Conservation (phyloP, 2,888 invertebrate genomes). For the Platerodrilus igneus region DNA sequence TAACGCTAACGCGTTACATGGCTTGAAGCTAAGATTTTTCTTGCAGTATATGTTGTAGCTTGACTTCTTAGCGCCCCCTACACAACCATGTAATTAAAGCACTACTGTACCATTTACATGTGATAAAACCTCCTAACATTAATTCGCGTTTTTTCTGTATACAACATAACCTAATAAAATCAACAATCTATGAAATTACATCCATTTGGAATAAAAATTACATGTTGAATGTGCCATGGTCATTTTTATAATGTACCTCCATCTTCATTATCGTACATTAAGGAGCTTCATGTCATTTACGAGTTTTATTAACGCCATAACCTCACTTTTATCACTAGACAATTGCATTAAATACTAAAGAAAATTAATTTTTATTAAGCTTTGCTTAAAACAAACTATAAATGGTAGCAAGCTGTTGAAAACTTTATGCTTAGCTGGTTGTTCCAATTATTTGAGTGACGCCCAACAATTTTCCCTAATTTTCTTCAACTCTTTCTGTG, state of each 20-base stretch:
- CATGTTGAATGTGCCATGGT: constrained; percentile 11
- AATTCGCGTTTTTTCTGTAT: no score
- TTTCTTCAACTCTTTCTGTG: constrained; percentile 32
- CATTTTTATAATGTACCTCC: constrained; percentile 12
- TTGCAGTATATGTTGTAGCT: no score
- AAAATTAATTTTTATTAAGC: constrained; percentile 9
- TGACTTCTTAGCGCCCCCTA: no score
- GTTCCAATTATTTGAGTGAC: constrained; percentile 39
- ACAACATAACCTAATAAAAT: constrained; percentile 7
- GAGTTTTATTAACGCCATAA: not conserved
- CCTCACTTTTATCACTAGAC: not conserved
- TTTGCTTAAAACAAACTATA: constrained; percentile 24
- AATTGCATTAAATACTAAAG: constrained; percentile 3
- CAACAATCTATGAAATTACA: constrained; percentile 11
- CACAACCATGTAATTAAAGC: no score
- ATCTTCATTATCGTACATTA: constrained; percentile 4
- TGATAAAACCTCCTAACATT: no score
- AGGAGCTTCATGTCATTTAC: not conserved
- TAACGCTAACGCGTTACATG: no score
- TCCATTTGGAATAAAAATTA: constrained; percentile 11
- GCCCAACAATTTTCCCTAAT: constrained; percentile 38
- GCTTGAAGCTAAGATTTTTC: no score
- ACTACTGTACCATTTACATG: no score
- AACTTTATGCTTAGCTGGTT: constrained; percentile 26
- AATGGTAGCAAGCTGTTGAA: constrained; percentile 29